Base-by-base conservation (phyloP, 1,140 invertebrate genomes). In the Mizuhopecten yessoensis region DNA sequence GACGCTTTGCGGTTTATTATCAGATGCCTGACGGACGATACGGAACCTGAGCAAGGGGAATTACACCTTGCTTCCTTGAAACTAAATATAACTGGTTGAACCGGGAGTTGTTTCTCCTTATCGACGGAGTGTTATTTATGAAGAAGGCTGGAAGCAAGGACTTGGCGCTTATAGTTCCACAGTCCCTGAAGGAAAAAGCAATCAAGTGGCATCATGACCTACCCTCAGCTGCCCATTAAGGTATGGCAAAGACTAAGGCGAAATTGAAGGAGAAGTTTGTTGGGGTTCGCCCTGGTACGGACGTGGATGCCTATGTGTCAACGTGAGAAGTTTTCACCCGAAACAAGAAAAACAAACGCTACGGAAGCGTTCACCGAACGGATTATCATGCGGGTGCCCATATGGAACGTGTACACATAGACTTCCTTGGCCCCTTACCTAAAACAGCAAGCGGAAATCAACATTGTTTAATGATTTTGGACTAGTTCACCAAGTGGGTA, bases 371-470 rank as follows among this genome's bases (percentile, higher is more conserved):
- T 29, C 23, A 5, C 0, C 11, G 42, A 36, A 88, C 34, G 2
- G 23, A 33, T 0, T 88, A 88, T 29, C 87, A 88, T 34, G 33
- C 87, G 9, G 36, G 87, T 15, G 20, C n/a, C 3, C 87, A 34
- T 88, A 88, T 45, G 34, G 34, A 34, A 13, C 34, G 87, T 23
- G 87, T 88, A 1, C 23, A 88, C 33, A 13, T 88, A 2, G 87
- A 45, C 5, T 34, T 88, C 45, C 23, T 88, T 23, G 34, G 87
- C 1, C 87, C 87, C 1, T 20, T 88, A n/a, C 87, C 87, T 13
- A 88, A 45, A n/a, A 88, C 87, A 15, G n/a, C 39, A 34, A 34
- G n/a, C 45, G 87, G 87, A 45, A 42, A 88, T 45, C 23, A 88
- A n/a, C 23, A 88, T 15, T 33, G 39, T 34, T n/a, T 88, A 13